Percentiles rank a stretch among this genome's conserved stretches.
Conservation (phyloP, 2,888 invertebrate genomes). For the Argyresthia goedartella region DNA sequence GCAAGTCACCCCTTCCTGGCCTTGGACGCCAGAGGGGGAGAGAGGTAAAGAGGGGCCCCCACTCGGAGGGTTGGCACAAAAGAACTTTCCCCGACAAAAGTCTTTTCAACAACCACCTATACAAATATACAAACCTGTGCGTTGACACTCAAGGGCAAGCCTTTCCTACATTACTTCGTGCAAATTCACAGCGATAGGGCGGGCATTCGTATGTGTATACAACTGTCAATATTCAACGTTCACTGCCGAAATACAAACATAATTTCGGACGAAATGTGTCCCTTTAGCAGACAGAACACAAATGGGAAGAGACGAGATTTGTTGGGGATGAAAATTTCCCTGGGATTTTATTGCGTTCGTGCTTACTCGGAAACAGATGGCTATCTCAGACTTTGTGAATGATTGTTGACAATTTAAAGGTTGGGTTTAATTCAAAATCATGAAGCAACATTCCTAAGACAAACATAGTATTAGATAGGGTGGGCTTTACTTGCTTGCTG, state of each 20-base stretch:
- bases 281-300: background rate
- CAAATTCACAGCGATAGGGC: too few relatives aligned
- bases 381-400: background rate
- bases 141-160: too few relatives aligned
- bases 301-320: background rate
- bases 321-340: background rate
- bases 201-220: background rate
- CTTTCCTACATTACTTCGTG: too few relatives aligned
- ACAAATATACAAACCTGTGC: conserved; percentile 1
- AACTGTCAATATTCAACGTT: conserved; percentile 9
- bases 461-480: too few relatives aligned
- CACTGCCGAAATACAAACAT: conserved; percentile 3
- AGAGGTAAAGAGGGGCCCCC: conserved; percentile 5
- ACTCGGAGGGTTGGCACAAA: conserved; percentile 62
- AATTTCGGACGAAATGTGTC: conserved; percentile 5
- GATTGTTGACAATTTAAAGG: too few relatives aligned
- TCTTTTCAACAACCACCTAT: conserved; percentile 22
- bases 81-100: conserved; percentile 52
- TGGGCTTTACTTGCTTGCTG: too few relatives aligned
- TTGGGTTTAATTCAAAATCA: too few relatives aligned
- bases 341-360: conserved; percentile 1
- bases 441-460: too few relatives aligned
- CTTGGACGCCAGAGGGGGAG: conserved; percentile 35
- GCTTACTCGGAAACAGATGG: background rate
- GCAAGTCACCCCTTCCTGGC: conserved; percentile 18